Evolutionary conservation across 1,140 invertebrate genomes (phyloP).

Genomic region (Calliphora vicina): DNA sequence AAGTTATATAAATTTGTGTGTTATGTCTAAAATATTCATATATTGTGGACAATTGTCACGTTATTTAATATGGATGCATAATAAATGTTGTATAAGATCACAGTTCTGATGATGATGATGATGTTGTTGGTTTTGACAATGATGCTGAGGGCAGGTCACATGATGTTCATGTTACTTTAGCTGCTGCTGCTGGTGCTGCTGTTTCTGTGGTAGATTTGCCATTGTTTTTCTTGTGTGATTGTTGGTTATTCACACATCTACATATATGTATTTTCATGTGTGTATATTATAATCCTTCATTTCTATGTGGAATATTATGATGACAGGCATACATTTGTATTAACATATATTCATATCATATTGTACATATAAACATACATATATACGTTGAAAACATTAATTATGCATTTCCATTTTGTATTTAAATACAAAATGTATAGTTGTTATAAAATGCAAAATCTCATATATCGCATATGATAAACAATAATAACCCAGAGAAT

Average conservation of each 20-base stretch:
- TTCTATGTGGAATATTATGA: constrained; percentile 2
- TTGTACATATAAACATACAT: no score
- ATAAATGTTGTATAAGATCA: constrained; percentile 31
- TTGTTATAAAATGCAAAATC: constrained; percentile 29
- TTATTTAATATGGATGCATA: constrained; percentile 21
- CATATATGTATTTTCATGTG: neutral
- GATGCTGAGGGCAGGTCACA: neutral
- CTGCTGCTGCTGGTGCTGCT: neutral
- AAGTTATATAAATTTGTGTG: no score
- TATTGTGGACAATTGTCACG: constrained; percentile 26
- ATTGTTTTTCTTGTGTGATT: neutral
- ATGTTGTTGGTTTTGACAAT: neutral
- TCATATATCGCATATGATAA: neutral
- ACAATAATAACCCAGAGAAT: neutral
- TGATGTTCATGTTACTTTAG: neutral
- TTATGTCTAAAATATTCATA: neutral
- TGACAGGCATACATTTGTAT: neutral
- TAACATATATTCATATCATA: neutral
- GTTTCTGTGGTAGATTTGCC: neutral
- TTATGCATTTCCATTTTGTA: constrained; percentile 23
- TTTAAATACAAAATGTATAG: neutral
- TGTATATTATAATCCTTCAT: neutral
- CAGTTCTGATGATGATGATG: no score
- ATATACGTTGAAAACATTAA: neutral
- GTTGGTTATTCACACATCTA: neutral